A percentile compares a stretch with the other conserved stretches of the same genome.
phyloP scores from a whole-genome alignment of 2,797 vertebrate species.

The Chloroceryle amazona region DNA sequence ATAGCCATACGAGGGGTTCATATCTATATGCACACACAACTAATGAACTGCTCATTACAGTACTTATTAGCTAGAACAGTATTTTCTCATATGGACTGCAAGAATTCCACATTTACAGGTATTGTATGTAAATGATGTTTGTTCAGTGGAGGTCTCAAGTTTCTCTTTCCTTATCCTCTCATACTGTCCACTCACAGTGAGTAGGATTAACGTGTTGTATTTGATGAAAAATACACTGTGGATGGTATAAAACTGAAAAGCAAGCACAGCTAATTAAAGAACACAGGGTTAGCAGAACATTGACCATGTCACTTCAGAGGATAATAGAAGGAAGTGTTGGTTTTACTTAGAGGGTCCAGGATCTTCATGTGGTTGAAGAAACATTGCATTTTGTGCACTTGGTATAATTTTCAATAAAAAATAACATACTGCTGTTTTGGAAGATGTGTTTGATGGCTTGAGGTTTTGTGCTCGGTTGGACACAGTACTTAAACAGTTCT shows the following conservation, averaged over 20 bases:
- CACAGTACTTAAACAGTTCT: not conserved
- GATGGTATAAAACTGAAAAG: not conserved
- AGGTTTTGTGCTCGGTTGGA: not conserved
- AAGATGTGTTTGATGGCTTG: not conserved
- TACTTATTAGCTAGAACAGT: not conserved
- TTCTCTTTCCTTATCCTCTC: not conserved
- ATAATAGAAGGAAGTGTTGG: not conserved
- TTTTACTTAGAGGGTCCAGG: not conserved
- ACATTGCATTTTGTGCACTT: rapidly evolving
- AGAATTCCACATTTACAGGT: not conserved
- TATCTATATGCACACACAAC: not conserved
- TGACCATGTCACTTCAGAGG: not conserved
- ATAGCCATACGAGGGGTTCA: not conserved
- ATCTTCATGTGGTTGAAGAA: not conserved
- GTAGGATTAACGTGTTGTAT: not conserved
- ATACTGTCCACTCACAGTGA: not conserved
- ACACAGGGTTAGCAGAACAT: not conserved
- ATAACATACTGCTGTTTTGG: not conserved
- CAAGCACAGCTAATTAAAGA: not conserved
- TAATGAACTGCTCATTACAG: not conserved
- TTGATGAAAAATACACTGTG: not conserved
- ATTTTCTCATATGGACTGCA: not conserved
- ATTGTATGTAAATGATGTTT: not conserved
- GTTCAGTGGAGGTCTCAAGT: not conserved
- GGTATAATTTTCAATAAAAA: not conserved